These are phyloP conservation scores for Puma concolor DNA, from an alignment of 2,113 vertebrate species.

Conservation along the genomic window DNA sequence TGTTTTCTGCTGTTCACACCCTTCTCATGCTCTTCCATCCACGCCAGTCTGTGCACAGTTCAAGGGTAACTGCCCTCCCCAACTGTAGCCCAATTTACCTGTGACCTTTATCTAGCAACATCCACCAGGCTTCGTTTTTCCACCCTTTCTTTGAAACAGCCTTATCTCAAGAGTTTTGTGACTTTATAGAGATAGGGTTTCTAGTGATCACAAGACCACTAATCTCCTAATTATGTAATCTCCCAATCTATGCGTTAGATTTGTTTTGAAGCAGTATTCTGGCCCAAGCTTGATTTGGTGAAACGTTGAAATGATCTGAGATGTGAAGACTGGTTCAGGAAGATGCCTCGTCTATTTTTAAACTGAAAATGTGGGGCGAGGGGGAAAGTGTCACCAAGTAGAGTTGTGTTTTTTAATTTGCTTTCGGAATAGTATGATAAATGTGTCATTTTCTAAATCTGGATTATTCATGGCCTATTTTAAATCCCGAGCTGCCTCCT, in stretches of 20 bases:
- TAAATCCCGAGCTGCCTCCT: background rate
- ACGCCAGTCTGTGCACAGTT: background rate
- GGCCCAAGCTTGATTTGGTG: background rate
- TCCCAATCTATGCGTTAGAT: background rate
- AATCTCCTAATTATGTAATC: background rate
- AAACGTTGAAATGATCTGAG: background rate
- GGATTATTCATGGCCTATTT: background rate
- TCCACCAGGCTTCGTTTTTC: background rate
- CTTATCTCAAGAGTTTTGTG: background rate
- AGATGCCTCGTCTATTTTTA: background rate
- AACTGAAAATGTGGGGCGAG: background rate
- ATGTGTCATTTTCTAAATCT: conserved; percentile 28
- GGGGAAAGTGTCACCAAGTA: background rate
- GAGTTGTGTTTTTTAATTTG: background rate
- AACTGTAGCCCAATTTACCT: background rate
- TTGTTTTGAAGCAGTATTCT: background rate
- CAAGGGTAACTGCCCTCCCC: background rate
- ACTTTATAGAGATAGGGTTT: background rate
- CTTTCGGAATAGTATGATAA: background rate
- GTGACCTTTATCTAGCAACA: background rate
- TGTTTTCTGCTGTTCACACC: background rate
- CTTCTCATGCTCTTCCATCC: background rate
- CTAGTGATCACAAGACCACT: background rate
- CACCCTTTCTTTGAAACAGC: conserved; percentile 9
- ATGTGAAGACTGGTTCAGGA: background rate